phyloP scores from a whole-genome alignment of 1,140 invertebrate genomes.

The Venturia canescens region DNA sequence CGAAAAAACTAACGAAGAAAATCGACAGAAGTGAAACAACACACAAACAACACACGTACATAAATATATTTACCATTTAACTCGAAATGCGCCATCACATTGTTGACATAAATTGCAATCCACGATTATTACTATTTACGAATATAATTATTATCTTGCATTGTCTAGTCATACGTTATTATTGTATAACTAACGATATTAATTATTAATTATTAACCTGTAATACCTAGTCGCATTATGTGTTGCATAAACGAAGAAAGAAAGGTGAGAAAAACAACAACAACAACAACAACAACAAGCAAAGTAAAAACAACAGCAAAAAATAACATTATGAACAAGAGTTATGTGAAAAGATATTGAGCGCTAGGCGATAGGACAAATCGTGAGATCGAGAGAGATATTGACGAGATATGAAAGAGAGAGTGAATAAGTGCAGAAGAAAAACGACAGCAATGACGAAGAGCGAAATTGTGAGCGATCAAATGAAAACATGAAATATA shows the following conservation, averaged over 20 bases:
- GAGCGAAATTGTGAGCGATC: neutral
- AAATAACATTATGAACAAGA: no score
- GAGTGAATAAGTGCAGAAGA: conserved; percentile 21
- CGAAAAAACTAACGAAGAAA: conserved; percentile 50
- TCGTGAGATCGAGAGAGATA: conserved; percentile 7
- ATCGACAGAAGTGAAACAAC: conserved; percentile 55
- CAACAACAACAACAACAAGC: conserved; percentile 43
- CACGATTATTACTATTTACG: conserved; percentile 78
- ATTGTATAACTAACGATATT: conserved; percentile 78
- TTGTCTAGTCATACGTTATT: conserved; percentile 78
- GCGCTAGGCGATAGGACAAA: conserved; percentile 32
- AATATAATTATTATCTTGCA: conserved; percentile 78
- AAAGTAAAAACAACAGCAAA: conserved; percentile 27
- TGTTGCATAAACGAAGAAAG: conserved; percentile 73
- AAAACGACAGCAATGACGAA: neutral
- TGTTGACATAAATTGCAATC: conserved; percentile 78
- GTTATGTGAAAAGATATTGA: conserved; percentile 45
- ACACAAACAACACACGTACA: conserved; percentile 52
- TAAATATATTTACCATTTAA: conserved; percentile 66
- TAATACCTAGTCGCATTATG: conserved; percentile 78
- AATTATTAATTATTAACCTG: conserved; percentile 77
- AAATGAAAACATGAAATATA: conserved; percentile 17
- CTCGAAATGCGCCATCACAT: conserved; percentile 74
- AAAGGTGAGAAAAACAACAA: conserved; percentile 50
- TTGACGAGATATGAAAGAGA: conserved; percentile 31